Percentiles rank a stretch among this genome's conserved stretches.
phyloP scores from a whole-genome alignment of 2,888 invertebrate species.

The Corythucha ciliata region DNA sequence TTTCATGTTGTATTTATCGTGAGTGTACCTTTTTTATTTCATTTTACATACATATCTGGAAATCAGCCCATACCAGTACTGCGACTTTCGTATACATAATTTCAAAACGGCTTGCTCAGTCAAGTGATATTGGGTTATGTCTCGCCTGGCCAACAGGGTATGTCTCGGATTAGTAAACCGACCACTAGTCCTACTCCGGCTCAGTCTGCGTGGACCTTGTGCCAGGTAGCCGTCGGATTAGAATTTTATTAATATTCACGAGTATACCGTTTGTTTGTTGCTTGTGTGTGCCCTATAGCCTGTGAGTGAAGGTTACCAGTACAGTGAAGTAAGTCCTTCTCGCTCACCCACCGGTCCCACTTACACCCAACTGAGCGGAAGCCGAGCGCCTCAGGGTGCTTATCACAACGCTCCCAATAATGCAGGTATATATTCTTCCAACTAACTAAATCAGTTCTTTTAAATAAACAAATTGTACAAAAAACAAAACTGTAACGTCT shows the following conservation, averaged over 20 bases:
- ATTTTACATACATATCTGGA: no score
- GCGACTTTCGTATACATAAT: no score
- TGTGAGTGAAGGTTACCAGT: constrained; percentile 43
- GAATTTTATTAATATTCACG: neutral
- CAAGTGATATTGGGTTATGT: constrained; percentile 46
- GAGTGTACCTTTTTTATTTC: no score
- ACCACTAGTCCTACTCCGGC: constrained; percentile 63
- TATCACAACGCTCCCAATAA: constrained; percentile 21
- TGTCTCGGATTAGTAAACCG: constrained; percentile 56
- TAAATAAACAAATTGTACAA: neutral
- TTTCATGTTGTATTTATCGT: no score
- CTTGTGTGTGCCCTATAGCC: constrained; percentile 19
- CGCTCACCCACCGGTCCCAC: constrained; percentile 77
- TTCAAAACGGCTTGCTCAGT: no score
- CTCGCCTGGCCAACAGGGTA: constrained; percentile 47
- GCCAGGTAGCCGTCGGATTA: constrained; percentile 41
- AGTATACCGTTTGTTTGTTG: neutral
- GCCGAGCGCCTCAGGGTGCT: constrained; percentile 47
- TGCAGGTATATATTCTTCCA: constrained; percentile 1
- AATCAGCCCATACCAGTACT: no score
- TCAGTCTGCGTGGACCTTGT: constrained; percentile 52
- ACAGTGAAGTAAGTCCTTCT: constrained; percentile 48
- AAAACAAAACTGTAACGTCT: neutral
- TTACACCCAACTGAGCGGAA: constrained; percentile 59
- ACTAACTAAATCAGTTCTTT: neutral